Conservation (phyloP, 2,797 vertebrate genomes). For the Carcharodon carcharias region DNA sequence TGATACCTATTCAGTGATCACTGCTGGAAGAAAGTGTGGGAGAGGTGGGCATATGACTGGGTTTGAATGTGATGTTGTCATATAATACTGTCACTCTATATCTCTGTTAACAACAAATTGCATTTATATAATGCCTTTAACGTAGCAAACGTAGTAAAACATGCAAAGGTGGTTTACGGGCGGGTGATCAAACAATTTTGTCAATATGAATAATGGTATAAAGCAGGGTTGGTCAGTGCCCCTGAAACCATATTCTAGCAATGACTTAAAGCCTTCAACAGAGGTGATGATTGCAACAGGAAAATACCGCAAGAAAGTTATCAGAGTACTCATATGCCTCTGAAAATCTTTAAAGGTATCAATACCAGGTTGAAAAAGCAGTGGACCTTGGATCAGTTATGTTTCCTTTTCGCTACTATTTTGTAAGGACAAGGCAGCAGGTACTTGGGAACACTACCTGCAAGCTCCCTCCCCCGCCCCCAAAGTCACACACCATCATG, state of each 20-base stretch:
- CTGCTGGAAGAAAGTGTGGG: background rate
- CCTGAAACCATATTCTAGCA: background rate
- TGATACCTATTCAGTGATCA: background rate
- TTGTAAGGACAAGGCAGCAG: background rate
- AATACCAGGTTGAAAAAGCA: background rate
- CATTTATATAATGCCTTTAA: background rate
- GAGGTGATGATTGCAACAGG: background rate
- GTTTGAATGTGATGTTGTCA: background rate
- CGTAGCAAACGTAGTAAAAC: background rate
- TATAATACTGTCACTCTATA: background rate
- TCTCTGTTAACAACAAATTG: background rate
- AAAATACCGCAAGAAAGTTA: background rate
- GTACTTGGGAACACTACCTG: background rate
- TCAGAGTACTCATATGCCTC: background rate
- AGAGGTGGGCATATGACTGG: background rate
- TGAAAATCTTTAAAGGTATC: background rate
- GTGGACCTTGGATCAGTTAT: background rate
- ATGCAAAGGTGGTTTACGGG: background rate
- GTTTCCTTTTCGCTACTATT: background rate
- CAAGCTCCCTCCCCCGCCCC: background rate
- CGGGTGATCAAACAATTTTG: background rate
- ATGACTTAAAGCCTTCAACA: background rate
- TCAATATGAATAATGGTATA: background rate
- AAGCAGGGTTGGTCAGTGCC: background rate
- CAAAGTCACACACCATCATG: too few relatives aligned